Conservation (phyloP, 1,140 invertebrate species). For the Anoplolepis gracilipes region DNA sequence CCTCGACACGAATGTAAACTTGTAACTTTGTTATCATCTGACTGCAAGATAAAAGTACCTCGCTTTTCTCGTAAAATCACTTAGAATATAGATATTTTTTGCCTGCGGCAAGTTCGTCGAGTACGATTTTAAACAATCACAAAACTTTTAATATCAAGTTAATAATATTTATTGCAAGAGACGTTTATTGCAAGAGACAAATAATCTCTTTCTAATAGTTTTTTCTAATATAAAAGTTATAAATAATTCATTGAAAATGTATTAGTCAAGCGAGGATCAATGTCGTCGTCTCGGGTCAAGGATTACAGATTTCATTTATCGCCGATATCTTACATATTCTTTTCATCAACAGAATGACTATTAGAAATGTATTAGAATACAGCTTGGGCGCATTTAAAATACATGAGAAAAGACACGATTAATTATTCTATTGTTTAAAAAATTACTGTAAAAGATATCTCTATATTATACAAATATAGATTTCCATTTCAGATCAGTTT, state of each 20-base stretch:
- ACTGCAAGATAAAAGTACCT: conserved; percentile 31
- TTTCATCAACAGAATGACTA: neutral
- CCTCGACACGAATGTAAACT: neutral
- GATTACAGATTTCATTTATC: neutral
- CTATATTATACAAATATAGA: too few relatives aligned
- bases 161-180: neutral
- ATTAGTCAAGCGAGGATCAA: neutral
- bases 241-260: neutral
- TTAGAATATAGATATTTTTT: neutral
- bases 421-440: too few relatives aligned
- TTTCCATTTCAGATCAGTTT: too few relatives aligned
- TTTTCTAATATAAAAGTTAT: neutral
- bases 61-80: neutral
- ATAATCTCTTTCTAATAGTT: neutral
- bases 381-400: neutral
- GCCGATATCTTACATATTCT: neutral
- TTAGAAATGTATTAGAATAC: neutral
- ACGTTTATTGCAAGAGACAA: neutral
- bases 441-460: too few relatives aligned
- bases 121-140: neutral
- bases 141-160: neutral
- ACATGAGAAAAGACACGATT: too few relatives aligned
- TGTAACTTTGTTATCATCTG: conserved; percentile 28
- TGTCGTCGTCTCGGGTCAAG: neutral
- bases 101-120: neutral